These are phyloP conservation scores for Miniopterus natalensis DNA, from an alignment of 2,113 vertebrate genomes.

Conservation along the genomic window DNA sequence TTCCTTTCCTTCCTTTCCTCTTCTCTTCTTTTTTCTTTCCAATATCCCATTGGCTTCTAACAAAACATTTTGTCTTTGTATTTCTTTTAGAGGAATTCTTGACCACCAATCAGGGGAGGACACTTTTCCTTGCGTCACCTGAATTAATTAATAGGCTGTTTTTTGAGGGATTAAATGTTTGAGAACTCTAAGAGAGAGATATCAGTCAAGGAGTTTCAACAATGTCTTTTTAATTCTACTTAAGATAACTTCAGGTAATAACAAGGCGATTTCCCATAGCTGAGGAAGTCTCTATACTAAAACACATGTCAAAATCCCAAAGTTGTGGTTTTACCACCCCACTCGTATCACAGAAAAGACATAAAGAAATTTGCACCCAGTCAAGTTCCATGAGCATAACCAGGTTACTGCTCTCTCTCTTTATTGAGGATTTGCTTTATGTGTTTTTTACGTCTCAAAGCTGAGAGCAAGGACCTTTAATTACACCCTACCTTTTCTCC, in stretches of 20 bases:
- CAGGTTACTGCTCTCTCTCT: background rate
- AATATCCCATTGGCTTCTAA: background rate
- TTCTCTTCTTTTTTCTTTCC: background rate
- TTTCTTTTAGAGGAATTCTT: background rate
- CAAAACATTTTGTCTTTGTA: background rate
- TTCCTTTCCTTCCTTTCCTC: background rate
- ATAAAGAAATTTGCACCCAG: background rate
- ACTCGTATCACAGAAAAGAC: background rate
- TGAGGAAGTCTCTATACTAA: background rate
- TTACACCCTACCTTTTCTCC: background rate
- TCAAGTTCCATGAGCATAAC: background rate
- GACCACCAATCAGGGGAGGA: background rate
- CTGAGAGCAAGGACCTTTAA: background rate
- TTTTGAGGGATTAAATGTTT: background rate
- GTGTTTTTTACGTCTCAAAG: background rate
- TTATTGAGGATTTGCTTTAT: background rate
- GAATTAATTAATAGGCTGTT: background rate
- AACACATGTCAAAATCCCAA: background rate
- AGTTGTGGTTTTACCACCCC: background rate
- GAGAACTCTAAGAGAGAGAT: background rate
- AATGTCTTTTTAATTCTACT: background rate
- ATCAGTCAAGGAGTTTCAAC: background rate
- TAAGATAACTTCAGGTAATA: background rate
- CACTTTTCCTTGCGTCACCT: background rate
- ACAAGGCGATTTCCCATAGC: background rate